Conservation (phyloP, 2,797 vertebrate genomes). For the Selene dorsalis region DNA sequence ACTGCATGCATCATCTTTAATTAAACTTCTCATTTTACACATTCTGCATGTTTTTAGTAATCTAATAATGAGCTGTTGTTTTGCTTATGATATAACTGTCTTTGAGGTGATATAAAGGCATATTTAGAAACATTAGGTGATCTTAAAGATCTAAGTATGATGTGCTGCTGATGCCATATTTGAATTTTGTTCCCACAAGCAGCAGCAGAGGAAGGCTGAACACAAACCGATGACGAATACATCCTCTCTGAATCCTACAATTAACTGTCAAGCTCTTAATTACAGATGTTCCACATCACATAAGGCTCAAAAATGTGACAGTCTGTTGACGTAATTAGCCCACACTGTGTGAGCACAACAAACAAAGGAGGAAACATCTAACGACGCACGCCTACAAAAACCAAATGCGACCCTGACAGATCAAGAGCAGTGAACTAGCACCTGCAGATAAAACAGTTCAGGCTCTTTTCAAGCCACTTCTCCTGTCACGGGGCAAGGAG, state of each 20-base stretch:
- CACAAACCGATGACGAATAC: conserved; percentile 18
- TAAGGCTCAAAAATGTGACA: conserved; percentile 44
- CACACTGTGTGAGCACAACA: conserved; percentile 34
- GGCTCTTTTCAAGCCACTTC: conserved; percentile 44
- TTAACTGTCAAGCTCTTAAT: conserved; percentile 54
- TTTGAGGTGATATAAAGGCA: neutral
- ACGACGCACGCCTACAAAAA: conserved; percentile 14
- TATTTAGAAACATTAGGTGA: neutral
- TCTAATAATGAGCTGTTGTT: neutral
- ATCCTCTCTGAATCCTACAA: conserved; percentile 47
- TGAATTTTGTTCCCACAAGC: conserved; percentile 20
- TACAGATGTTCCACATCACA: conserved; percentile 53
- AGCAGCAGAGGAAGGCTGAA: conserved; percentile 10
- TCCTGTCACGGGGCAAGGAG: conserved; percentile 34
- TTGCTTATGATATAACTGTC: neutral
- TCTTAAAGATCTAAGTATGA: conserved; percentile 5
- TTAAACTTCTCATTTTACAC: neutral
- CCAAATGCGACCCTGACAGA: conserved; percentile 36
- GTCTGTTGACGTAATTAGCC: conserved; percentile 41
- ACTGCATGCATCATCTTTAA: neutral
- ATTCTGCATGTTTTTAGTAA: neutral
- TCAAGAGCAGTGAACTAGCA: conserved; percentile 45
- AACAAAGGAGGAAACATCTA: conserved; percentile 36
- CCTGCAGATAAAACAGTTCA: conserved; percentile 62
- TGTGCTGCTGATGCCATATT: neutral